Evolutionary conservation across 2,797 vertebrate species (phyloP).

Genomic region (Xenops minutus): DNA sequence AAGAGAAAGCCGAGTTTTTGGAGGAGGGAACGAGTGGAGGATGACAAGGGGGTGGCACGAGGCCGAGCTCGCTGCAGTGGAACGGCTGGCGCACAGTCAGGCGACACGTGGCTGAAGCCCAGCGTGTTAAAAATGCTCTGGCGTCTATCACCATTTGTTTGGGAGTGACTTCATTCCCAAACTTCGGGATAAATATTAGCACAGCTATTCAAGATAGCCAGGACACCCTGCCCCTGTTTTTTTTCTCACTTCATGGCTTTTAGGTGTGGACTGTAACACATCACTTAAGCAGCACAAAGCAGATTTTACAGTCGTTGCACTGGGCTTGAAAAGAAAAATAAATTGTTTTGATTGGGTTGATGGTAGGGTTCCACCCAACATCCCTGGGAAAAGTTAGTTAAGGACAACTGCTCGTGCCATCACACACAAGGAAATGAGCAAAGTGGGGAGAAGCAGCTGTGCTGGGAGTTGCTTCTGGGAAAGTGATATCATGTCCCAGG

Average conservation of each 20-base stretch:
- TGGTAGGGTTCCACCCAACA: constrained; percentile 30
- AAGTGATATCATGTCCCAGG: not conserved
- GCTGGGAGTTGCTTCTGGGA: not conserved
- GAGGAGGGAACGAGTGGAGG: not conserved
- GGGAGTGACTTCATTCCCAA: constrained; percentile 47
- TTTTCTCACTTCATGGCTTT: constrained; percentile 42
- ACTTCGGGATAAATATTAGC: constrained; percentile 24
- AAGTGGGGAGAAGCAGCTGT: not conserved
- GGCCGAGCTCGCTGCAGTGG: not conserved
- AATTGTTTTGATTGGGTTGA: constrained; percentile 34
- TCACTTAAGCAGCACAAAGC: constrained; percentile 4
- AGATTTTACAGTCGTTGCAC: not conserved
- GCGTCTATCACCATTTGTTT: constrained; percentile 3
- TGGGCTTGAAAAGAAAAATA: not conserved
- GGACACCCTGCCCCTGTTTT: not conserved
- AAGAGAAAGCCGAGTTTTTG: constrained; percentile 19
- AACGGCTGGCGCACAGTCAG: not conserved
- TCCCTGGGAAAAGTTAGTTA: constrained; percentile 34
- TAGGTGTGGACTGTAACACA: constrained; percentile 50
- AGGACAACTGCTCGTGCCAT: not conserved
- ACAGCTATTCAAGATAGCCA: constrained; percentile 31
- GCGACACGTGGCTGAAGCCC: constrained; percentile 18
- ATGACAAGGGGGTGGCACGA: not conserved
- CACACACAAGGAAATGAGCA: not conserved
- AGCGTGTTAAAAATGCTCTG: constrained; percentile 37